Evolutionary conservation across 2,888 invertebrate genomes (phyloP), one percentile per base, ranked within the genome.

Genomic region (Augochlorella aurata): DNA sequence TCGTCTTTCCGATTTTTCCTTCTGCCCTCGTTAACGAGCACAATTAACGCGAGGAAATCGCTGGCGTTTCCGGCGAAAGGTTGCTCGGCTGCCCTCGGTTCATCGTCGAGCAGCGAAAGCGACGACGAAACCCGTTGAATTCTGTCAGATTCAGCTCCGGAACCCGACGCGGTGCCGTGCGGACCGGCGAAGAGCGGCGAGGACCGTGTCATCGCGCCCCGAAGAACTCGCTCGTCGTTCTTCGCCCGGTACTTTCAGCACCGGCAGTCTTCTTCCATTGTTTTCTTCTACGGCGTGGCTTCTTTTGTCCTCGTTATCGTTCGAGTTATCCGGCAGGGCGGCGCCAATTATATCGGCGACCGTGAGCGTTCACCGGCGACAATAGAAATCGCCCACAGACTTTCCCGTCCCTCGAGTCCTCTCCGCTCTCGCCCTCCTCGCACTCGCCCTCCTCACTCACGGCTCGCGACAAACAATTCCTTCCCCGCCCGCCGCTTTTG

Each of bases 371-470:
- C 84, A 79, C 82, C 77, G 69, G 45, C 82, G 82, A 91, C 91
- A 91, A 91, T 92, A 91, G 90, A 91, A 91, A 91, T 90, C 90
- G 88, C 84, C 87, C 82, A 81, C 90, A 90, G 88, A 88, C 87
- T 85, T 88, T 86, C 78, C 65, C 52, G 54, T 67, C 77, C 63
- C 65, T 63, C 77, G 75, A 68, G 24, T 47, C 69, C 14, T 45
- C 18, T 45, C 74, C 24, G 14, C 7, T 8, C 75, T 52, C 18
- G 63, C 45, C 65, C 72, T 65, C 58, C 38, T 38, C 16, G 61
- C 49, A 21, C 61, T 61, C 65, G 76, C 54, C 38, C 68, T 45
- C 67, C 68, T 58, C 14, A 24, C 69, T 67, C 67, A 16, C 71
- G 10, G 29, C 66, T 54, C 65, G 63, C 66, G 70, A 29, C 66